phyloP scores from a whole-genome alignment of 2,113 vertebrate genomes.

The Zingel zingel region DNA sequence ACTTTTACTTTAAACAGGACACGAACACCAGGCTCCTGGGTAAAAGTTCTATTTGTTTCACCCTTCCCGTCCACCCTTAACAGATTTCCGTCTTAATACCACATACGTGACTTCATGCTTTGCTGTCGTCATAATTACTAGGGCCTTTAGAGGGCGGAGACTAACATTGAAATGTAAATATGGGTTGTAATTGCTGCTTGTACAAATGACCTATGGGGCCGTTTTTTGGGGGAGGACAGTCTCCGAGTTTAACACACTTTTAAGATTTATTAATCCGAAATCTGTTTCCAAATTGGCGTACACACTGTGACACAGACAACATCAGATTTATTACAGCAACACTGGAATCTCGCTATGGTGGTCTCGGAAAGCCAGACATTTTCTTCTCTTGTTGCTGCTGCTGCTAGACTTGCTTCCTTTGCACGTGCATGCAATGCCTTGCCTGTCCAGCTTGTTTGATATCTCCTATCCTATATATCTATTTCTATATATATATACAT shows the following conservation, averaged over 20 bases:
- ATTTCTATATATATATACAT: slow-evolving; percentile 56
- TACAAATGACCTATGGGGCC: too few relatives aligned
- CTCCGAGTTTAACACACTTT: neutral
- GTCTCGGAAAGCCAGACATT: slow-evolving; percentile 58
- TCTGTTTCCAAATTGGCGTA: slow-evolving; percentile 29
- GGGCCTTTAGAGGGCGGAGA: too few relatives aligned
- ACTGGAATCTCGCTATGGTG: slow-evolving; percentile 54
- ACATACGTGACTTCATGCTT: too few relatives aligned
- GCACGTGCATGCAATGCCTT: slow-evolving; percentile 86
- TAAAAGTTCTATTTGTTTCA: too few relatives aligned
- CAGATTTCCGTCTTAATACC: too few relatives aligned
- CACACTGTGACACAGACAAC: slow-evolving; percentile 71
- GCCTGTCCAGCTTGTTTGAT: slow-evolving; percentile 80
- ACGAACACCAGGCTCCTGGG: too few relatives aligned
- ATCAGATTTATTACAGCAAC: slow-evolving; percentile 39
- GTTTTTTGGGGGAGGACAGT: too few relatives aligned
- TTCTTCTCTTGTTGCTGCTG: slow-evolving; percentile 63
- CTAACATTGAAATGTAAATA: too few relatives aligned
- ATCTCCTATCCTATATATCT: slow-evolving; percentile 77
- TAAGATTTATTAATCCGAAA: neutral
- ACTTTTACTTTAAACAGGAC: too few relatives aligned
- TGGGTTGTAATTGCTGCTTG: too few relatives aligned
- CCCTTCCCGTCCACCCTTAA: too few relatives aligned
- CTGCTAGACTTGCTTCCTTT: slow-evolving; percentile 80
- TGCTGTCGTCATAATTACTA: too few relatives aligned